Evolutionary conservation across 2,888 invertebrate genomes (phyloP).

Genomic region (Timandra comae): DNA sequence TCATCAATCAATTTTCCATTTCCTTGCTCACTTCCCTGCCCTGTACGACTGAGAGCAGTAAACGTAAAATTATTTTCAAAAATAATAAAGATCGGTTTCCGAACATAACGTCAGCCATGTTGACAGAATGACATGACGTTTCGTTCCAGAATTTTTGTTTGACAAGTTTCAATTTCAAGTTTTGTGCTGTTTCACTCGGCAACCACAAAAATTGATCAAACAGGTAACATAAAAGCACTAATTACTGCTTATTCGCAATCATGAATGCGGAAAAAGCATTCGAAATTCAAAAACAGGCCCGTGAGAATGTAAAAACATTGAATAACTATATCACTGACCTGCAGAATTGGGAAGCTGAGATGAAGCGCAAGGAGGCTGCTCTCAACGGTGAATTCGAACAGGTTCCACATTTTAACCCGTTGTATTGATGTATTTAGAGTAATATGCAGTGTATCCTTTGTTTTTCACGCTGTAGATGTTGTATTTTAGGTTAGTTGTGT

Average conservation of each 20-base stretch:
- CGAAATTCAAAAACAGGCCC: conserved; percentile 82
- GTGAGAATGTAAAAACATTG: conserved; percentile 83
- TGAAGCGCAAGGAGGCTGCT: conserved; percentile 82
- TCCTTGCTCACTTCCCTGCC: no score
- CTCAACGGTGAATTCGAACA: conserved; percentile 67
- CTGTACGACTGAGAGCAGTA: no score
- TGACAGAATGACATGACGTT: conserved; percentile 26
- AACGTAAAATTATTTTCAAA: no score
- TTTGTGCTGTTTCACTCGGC: conserved; percentile 23
- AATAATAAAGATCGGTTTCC: no score
- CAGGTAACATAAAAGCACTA: conserved; percentile 37
- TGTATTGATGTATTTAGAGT: conserved; percentile 14
- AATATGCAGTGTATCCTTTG: not conserved
- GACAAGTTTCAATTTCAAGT: conserved; percentile 20
- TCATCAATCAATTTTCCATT: no score
- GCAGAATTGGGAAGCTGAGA: conserved; percentile 82
- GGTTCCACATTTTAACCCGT: conserved; percentile 52
- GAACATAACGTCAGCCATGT: no score
- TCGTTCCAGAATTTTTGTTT: conserved; percentile 13
- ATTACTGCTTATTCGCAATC: conserved; percentile 24
- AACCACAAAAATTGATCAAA: conserved; percentile 43
- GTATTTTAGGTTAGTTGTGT: no score
- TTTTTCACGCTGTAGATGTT: no score
- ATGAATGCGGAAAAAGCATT: conserved; percentile 77
- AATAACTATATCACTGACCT: conserved; percentile 83